phyloP scores from a whole-genome alignment of 92 coral and sea anemone genomes.

The Anthopleura xanthogrammica region DNA sequence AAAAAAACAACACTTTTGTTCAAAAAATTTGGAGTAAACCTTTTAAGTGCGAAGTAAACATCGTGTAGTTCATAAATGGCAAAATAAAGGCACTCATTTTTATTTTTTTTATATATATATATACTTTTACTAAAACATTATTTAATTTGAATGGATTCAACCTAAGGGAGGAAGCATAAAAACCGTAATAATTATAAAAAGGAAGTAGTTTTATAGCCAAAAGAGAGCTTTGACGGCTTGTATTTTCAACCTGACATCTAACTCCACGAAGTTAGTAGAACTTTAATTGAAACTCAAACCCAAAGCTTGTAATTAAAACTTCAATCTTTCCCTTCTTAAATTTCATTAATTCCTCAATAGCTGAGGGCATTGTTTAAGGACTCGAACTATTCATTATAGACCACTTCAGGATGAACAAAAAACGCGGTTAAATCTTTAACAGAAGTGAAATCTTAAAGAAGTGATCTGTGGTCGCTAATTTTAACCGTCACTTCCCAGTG shows the following conservation, averaged over 20 bases:
- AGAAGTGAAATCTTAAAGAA: neutral
- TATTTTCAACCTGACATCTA: neutral
- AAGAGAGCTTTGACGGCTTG: neutral
- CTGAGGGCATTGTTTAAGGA: conserved; percentile 1
- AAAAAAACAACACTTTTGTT: neutral
- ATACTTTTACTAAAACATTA: no score
- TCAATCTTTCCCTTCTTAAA: neutral
- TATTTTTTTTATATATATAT: no score
- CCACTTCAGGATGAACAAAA: neutral
- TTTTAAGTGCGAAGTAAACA: neutral
- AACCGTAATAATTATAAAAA: neutral
- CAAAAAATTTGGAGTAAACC: neutral
- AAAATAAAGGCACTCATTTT: no score
- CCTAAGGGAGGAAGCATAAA: neutral
- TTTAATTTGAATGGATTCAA: neutral
- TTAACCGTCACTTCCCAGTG: neutral
- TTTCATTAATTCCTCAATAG: neutral
- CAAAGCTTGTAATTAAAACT: neutral
- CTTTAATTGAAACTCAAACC: conserved; percentile 7
- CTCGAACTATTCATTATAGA: neutral
- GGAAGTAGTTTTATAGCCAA: neutral
- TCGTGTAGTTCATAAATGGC: no score
- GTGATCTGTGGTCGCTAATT: neutral
- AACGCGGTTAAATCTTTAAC: neutral
- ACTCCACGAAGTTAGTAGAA: neutral